Evolutionary conservation across 2,113 vertebrate genomes (phyloP).

Genomic region (Myrmophylax atrothorax): DNA sequence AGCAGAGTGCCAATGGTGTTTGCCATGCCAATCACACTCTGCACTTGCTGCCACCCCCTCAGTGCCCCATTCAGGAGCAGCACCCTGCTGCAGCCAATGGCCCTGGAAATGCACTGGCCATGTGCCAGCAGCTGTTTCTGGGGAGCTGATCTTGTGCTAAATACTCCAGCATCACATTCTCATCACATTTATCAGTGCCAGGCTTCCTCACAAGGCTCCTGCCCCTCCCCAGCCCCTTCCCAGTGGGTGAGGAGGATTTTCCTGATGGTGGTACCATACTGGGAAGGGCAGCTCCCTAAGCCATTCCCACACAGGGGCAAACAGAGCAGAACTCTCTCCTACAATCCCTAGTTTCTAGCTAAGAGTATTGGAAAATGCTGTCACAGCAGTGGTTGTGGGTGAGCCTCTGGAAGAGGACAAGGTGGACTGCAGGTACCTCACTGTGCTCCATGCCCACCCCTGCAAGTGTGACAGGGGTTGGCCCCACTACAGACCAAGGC

Average conservation of each 20-base stretch:
- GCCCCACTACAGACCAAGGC: neutral
- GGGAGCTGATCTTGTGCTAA: neutral
- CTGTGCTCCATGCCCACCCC: neutral
- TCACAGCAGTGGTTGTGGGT: neutral
- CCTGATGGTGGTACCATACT: rapidly evolving
- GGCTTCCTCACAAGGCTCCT: neutral
- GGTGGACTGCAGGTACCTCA: neutral
- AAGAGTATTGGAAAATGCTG: neutral
- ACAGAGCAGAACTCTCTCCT: neutral
- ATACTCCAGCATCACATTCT: neutral
- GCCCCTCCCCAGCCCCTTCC: neutral
- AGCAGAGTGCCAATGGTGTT: neutral
- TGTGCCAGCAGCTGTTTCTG: neutral
- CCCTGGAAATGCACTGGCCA: rapidly evolving
- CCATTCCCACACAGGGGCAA: neutral
- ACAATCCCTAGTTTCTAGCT: neutral
- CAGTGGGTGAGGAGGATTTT: neutral
- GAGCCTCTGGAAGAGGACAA: neutral
- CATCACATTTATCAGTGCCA: neutral
- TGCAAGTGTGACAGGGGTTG: neutral
- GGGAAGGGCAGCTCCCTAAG: rapidly evolving
- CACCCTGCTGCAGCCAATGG: neutral
- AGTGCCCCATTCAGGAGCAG: neutral
- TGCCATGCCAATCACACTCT: neutral
- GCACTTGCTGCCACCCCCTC: rapidly evolving